A percentile compares a stretch with the other conserved stretches of the same genome.
Conservation (phyloP, 2,113 vertebrate species). For the Pangasianodon gigas region DNA sequence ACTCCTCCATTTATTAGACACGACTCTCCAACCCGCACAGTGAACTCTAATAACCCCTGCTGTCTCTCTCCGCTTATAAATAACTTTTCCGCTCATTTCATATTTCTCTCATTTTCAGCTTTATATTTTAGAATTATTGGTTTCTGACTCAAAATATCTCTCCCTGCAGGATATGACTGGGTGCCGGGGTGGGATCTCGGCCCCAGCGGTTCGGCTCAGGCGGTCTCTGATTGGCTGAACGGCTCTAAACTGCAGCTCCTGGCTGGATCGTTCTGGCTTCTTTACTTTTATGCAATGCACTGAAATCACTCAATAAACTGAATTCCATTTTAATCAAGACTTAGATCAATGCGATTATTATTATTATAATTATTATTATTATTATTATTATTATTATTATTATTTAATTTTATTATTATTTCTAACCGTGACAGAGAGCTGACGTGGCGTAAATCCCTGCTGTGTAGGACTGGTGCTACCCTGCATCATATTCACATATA, state of each 20-base stretch:
- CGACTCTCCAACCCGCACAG: background rate
- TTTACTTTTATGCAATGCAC: constrained; percentile 48
- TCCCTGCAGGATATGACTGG: constrained; percentile 63
- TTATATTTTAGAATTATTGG: background rate
- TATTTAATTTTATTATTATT: background rate
- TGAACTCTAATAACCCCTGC: background rate
- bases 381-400: constrained; percentile 2
- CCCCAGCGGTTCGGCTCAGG: constrained; percentile 43
- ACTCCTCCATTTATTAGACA: background rate
- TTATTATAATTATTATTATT: background rate
- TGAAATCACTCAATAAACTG: constrained; percentile 36
- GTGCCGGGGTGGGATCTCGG: constrained; percentile 59
- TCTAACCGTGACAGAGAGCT: background rate
- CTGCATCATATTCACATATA: constrained; percentile 12
- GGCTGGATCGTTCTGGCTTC: constrained; percentile 38
- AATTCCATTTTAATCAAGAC: background rate
- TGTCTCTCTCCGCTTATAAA: constrained; percentile 34
- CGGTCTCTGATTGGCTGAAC: constrained; percentile 13
- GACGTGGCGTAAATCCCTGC: constrained; percentile 22
- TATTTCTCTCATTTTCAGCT: background rate
- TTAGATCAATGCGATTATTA: background rate
- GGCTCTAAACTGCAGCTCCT: constrained; percentile 32
- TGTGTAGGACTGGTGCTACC: constrained; percentile 28
- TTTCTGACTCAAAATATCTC: constrained; percentile 16
- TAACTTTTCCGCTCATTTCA: background rate